A percentile compares a stretch with the other conserved stretches of the same genome.
phyloP scores from a whole-genome alignment of 2,113 vertebrate species.

The Calidris pugnax region DNA sequence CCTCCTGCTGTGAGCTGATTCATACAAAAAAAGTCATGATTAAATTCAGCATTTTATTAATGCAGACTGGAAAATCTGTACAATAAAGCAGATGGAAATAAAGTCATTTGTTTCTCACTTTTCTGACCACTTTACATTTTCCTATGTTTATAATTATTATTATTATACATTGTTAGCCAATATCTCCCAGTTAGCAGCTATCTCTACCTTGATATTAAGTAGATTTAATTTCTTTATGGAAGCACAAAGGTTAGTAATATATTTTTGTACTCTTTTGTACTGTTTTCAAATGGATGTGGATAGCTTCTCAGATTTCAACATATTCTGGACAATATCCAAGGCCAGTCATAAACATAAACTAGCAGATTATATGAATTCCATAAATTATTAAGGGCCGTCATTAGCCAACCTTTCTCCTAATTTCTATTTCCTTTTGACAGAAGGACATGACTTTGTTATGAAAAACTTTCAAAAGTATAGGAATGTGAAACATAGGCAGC shows the following conservation, averaged over 20 bases:
- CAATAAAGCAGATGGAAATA: neutral
- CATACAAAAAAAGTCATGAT: neutral
- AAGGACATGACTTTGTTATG: neutral
- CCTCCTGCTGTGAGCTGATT: neutral
- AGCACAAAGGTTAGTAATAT: neutral
- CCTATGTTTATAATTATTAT: neutral
- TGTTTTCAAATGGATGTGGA: neutral
- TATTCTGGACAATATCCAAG: neutral
- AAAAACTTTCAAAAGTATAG: neutral
- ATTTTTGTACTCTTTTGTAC: neutral
- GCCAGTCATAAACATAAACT: neutral
- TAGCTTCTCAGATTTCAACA: neutral
- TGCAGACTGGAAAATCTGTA: neutral
- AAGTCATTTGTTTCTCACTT: neutral
- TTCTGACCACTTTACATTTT: neutral
- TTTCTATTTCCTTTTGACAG: neutral
- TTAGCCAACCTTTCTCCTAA: neutral
- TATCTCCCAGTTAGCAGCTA: neutral
- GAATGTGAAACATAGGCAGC: neutral
- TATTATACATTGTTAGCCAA: neutral
- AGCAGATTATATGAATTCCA: neutral
- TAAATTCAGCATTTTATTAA: neutral
- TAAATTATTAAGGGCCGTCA: neutral
- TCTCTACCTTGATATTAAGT: neutral
- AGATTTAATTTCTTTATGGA: neutral